Evolutionary conservation across 2,113 vertebrate genomes (phyloP).

Genomic region (Psilopsiagon aymara): DNA sequence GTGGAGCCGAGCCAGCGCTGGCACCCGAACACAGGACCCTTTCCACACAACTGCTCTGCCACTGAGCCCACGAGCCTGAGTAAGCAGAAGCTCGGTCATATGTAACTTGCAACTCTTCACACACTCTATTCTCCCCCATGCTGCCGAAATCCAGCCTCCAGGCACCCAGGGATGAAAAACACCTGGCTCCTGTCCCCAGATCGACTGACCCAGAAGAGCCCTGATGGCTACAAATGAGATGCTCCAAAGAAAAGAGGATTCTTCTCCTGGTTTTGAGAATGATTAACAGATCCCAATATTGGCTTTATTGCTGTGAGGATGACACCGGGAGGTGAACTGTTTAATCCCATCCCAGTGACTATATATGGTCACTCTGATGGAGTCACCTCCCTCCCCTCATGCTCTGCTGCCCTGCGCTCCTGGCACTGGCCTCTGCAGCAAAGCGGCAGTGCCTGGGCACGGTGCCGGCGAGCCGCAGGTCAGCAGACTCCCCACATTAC

Average conservation of each 20-base stretch:
- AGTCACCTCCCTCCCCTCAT: slow-evolving; percentile 48
- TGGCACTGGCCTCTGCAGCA: slow-evolving; percentile 56
- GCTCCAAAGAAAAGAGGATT: neutral
- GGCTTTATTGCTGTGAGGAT: neutral
- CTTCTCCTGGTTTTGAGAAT: neutral
- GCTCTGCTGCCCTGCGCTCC: slow-evolving; percentile 48
- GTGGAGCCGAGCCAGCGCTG: neutral
- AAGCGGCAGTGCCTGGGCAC: slow-evolving; percentile 31
- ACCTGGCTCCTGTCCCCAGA: neutral
- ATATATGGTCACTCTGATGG: slow-evolving; percentile 74
- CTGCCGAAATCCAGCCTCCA: neutral
- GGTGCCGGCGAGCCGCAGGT: slow-evolving; percentile 16
- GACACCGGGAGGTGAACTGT: neutral
- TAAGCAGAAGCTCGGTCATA: neutral
- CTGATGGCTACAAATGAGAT: neutral
- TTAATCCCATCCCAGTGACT: slow-evolving; percentile 62
- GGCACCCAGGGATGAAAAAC: neutral
- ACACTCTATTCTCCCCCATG: accelerated
- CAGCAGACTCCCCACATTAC: slow-evolving; percentile 36
- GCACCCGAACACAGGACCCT: neutral
- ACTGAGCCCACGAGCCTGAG: neutral
- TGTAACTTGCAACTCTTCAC: neutral
- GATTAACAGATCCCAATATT: neutral
- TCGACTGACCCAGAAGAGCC: neutral
- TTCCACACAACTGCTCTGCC: neutral